Base-by-base conservation (phyloP, 2,888 invertebrate species). In the Limnephilus lunatus region DNA sequence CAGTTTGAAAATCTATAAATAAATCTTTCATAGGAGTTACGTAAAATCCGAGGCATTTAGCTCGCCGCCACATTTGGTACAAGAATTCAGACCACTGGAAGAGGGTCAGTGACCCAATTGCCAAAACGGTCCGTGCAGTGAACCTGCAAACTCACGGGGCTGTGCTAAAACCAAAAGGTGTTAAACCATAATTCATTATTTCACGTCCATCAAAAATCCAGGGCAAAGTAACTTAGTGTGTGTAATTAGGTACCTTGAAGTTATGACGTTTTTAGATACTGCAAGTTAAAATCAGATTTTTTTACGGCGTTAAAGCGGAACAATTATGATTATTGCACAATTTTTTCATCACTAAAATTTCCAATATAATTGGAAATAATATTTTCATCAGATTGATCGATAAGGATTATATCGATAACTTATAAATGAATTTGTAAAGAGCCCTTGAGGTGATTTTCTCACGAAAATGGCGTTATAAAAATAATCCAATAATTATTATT, bases 61-160 rank as follows among this genome's bases (percentile, higher is more conserved):
- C 68, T 68, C 68, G 68, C 68, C 7, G 68, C 53, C 87, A 68
- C 68, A 87, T 87, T 87, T 87, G 53, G 87, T 48, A 19, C 32
- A 87, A 68, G 87, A 87, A 87, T 87, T 85, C 85, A 80, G 80
- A 89, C 91, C 92, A 85, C 53, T 89, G 93, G 91, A 90, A 93
- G 92, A 93, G 90, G 93, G 92, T 92, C 93, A 92, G 85, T 92
- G 93, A 93, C 91, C 93, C 91, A 92, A 91, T 91, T 91, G 90
- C 91, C 82, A 81, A 90, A 90, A 85, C 89, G 88, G 83, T 89
- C 89, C 81, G 90, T 90, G 90, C 87, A 87, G n/a, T 88, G 91
- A 92, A 93, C 92, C 91, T 32, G 85, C 91, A 68, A 86, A 91
- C 89, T 88, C 85, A 82, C 91, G 82, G 30, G 81, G n/a, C 81